Conservation (phyloP, 2,113 vertebrate species). For the Bubo bubo region DNA sequence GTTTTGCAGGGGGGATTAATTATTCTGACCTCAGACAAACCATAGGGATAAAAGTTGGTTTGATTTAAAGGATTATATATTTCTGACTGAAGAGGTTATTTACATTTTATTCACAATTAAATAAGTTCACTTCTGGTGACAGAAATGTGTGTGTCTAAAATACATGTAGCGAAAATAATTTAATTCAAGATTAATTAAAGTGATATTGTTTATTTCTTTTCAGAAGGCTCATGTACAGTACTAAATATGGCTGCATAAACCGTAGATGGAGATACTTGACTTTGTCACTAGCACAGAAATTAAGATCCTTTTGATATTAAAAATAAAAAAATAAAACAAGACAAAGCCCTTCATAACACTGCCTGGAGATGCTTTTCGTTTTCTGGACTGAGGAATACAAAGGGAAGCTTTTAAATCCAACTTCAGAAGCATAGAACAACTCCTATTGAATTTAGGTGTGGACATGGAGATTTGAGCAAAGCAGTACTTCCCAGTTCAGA, state of each 20-base stretch:
- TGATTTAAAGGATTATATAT: not conserved
- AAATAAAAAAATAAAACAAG: not conserved
- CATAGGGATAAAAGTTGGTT: not conserved
- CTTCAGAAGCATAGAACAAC: not conserved
- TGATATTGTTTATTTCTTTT: not conserved
- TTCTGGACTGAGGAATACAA: not conserved
- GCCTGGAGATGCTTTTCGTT: not conserved
- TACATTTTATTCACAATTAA: not conserved
- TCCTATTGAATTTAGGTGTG: rapidly evolving
- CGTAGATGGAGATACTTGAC: not conserved
- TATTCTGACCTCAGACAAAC: not conserved
- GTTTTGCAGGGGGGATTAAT: not conserved
- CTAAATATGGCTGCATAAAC: not conserved
- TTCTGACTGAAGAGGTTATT: not conserved
- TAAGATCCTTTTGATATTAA: not conserved
- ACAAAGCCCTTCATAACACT: not conserved
- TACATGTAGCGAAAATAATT: not conserved
- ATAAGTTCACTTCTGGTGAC: not conserved
- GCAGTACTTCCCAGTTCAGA: not conserved
- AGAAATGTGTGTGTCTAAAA: not conserved
- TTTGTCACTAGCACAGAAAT: not conserved
- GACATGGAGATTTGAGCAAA: not conserved
- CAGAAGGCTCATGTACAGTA: not conserved
- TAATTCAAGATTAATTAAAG: not conserved
- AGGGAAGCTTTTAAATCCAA: not conserved